Conservation (phyloP, 1,140 invertebrate genomes). For the Bombus terrestris region DNA sequence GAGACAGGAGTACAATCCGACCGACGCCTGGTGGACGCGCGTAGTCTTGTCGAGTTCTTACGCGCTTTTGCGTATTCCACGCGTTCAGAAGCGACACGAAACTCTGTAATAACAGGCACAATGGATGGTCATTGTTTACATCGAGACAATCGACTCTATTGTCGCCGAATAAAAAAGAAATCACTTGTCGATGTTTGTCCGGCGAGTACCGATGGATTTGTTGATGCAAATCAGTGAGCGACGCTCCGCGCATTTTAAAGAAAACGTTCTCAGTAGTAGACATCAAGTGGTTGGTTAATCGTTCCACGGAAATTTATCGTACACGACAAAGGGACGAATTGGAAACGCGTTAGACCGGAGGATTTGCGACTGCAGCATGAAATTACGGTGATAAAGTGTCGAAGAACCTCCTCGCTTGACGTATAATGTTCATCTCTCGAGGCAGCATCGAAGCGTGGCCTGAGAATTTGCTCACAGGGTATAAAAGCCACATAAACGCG, state of each 20-base stretch:
- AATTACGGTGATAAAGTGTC: conserved; percentile 71
- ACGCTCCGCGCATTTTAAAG: conserved; percentile 12
- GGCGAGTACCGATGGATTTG: no score
- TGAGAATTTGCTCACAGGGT: conserved; percentile 75
- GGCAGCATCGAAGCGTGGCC: conserved; percentile 63
- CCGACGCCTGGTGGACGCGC: conserved; percentile 6
- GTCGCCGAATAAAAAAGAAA: conserved; percentile 6
- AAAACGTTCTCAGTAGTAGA: not conserved
- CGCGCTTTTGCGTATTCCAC: conserved; percentile 9
- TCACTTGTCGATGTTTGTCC: conserved; percentile 31
- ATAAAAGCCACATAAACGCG: conserved; percentile 77
- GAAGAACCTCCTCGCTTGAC: conserved; percentile 57
- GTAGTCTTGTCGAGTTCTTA: conserved; percentile 17
- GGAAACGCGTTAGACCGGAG: not conserved
- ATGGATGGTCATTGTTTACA: conserved; percentile 30
- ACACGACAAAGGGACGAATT: not conserved
- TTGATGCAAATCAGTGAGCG: not conserved
- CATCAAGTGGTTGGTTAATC: no score
- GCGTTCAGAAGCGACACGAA: conserved; percentile 1
- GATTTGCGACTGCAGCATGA: conserved; percentile 49
- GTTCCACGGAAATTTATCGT: conserved; percentile 3
- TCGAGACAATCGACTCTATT: conserved; percentile 29
- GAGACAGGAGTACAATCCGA: not conserved
- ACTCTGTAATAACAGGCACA: conserved; percentile 13
- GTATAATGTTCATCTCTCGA: conserved; percentile 65